Base-by-base conservation (phyloP, 2,888 invertebrate species). In the Dastarcus helophoroides region DNA sequence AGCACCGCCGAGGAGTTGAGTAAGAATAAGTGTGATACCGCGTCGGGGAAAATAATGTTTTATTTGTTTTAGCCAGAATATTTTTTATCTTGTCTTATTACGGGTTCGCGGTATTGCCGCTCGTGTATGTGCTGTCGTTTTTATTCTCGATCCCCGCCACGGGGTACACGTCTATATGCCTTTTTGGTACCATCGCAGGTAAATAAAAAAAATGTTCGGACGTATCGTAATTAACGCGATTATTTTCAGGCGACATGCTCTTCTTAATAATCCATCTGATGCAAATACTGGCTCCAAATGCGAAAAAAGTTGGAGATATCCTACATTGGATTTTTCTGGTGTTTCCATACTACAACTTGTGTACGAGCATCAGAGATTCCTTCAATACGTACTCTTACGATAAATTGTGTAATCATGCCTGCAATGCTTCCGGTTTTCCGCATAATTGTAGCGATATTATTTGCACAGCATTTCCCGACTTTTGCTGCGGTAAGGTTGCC, bases 311-410 rank as follows among this genome's bases (percentile, higher is more conserved):
- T 0, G 74, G 77, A 0, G 47, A 65, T 1, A 46, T 62, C 2
- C 50, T 85, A 13, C 74, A 79, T 43, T 66, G 68, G 62, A 46
- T 79, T 14, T 71, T 83, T 45, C 66, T 80, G 39, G 54, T 75
- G 22, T 70, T 79, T 41, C 86, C 86, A 0, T 73, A 79, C 43
- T 79, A 69, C 51, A 64, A 71, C 16, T 51, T 79, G 33, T 69
- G 60, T 11, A 53, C 54, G 37, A 52, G 56, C 2, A 45, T 66
- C 7, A 49, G 58, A 24, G 58, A 60, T 35, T 30, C 54, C 2
- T 54, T 53, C 36, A 22, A 35, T 0, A 51, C 54, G 36, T 39
- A 40, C 13, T 48, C 50, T 5, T 22, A 17, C 9, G 3, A 14
- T n/a, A 23, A 7, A 17, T 17, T 17, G n/a, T 17, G 19, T n/a